Conservation (phyloP, 1,140 invertebrate genomes). For the Conus betulinus region DNA sequence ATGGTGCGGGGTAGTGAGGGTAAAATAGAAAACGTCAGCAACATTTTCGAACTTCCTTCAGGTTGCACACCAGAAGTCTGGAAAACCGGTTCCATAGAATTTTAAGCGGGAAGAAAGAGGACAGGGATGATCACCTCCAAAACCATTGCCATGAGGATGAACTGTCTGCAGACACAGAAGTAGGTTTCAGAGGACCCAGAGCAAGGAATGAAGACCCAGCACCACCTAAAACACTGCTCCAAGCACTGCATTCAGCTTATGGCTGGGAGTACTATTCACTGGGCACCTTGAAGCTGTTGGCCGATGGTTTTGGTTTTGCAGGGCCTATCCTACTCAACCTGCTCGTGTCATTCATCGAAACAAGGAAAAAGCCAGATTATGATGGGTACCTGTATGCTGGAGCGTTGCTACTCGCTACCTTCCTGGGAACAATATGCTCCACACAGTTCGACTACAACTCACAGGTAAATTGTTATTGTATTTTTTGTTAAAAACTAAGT, state of each 20-base stretch:
- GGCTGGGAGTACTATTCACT: slow-evolving; percentile 92
- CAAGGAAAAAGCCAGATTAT: slow-evolving; percentile 81
- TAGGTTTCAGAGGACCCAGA: not conserved
- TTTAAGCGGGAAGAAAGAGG: slow-evolving; percentile 35
- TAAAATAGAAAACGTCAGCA: slow-evolving; percentile 84
- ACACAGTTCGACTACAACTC: slow-evolving; percentile 95
- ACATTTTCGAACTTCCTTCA: slow-evolving; percentile 90
- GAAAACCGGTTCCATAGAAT: slow-evolving; percentile 78
- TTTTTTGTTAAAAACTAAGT: too few relatives aligned
- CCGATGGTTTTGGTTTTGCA: slow-evolving; percentile 89
- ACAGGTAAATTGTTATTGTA: slow-evolving; percentile 77
- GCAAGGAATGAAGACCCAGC: not conserved
- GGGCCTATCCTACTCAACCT: slow-evolving; percentile 91
- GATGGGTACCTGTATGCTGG: slow-evolving; percentile 88
- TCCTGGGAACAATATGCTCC: slow-evolving; percentile 84
- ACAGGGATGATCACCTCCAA: slow-evolving; percentile 1
- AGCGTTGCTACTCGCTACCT: slow-evolving; percentile 79
- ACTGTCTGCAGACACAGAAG: slow-evolving; percentile 36
- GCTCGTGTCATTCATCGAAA: slow-evolving; percentile 88
- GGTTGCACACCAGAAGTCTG: slow-evolving; percentile 81
- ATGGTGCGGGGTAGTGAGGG: slow-evolving; percentile 87
- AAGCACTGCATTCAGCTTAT: slow-evolving; percentile 88
- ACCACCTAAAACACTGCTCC: slow-evolving; percentile 77
- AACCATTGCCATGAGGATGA: slow-evolving; percentile 28
- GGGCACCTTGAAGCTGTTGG: slow-evolving; percentile 90